phyloP scores from a whole-genome alignment of 1,140 invertebrate species.

The Trichoplusia ni region DNA sequence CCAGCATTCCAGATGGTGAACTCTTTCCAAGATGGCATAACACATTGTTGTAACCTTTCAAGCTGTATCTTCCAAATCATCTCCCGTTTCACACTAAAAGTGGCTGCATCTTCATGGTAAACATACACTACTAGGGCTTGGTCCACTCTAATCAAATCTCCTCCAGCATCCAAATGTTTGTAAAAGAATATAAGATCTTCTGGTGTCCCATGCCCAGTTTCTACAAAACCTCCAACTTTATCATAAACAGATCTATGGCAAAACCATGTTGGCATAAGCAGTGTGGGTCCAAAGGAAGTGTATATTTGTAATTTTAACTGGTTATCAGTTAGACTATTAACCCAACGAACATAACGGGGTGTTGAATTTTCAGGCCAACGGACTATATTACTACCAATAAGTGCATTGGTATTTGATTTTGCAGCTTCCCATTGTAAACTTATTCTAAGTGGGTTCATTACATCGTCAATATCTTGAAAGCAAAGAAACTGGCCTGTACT shows the following conservation, averaged over 20 bases:
- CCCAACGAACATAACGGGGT: constrained; percentile 86
- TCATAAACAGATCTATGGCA: constrained; percentile 85
- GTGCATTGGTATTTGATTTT: constrained; percentile 72
- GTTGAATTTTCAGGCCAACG: constrained; percentile 85
- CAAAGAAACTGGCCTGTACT: constrained; percentile 87
- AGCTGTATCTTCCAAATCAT: constrained; percentile 87
- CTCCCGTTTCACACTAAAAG: constrained; percentile 85
- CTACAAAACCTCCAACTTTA: constrained; percentile 84
- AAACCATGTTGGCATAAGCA: constrained; percentile 93
- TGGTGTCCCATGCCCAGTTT: constrained; percentile 84
- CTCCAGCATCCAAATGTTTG: constrained; percentile 84
- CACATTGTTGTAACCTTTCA: constrained; percentile 80
- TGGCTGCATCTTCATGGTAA: constrained; percentile 85
- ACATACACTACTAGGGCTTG: constrained; percentile 86
- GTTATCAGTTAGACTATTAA: constrained; percentile 83
- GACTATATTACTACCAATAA: constrained; percentile 83
- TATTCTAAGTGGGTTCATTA: constrained; percentile 85
- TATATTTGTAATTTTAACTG: constrained; percentile 87
- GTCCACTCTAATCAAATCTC: constrained; percentile 83
- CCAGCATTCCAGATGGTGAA: constrained; percentile 93
- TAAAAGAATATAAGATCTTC: constrained; percentile 93
- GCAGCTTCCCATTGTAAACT: constrained; percentile 82
- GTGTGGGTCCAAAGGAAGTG: constrained; percentile 89
- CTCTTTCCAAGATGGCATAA: constrained; percentile 82
- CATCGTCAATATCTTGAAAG: constrained; percentile 90